phyloP scores from a whole-genome alignment of 2,113 vertebrate species.

The Passer montanus region DNA sequence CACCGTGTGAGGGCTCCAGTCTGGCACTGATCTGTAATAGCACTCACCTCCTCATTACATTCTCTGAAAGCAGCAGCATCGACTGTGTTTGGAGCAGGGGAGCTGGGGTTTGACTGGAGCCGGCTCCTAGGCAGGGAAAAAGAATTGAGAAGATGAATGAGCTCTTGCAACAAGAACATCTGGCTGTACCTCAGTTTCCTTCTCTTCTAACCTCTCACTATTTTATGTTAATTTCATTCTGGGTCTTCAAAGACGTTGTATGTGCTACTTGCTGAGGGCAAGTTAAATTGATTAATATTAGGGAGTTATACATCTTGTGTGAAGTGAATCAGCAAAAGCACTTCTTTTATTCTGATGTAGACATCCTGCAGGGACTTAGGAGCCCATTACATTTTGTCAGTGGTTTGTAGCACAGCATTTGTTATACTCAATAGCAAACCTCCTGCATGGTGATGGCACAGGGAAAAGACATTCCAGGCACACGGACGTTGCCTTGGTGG shows the following conservation, averaged over 20 bases:
- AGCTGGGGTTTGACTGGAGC: neutral
- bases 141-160: neutral
- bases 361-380: neutral
- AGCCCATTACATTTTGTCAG: neutral
- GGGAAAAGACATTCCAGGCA: neutral
- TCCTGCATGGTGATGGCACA: accelerated
- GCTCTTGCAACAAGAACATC: neutral
- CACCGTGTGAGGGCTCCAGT: neutral
- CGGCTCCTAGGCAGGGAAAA: neutral
- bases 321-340: neutral
- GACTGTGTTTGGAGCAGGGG: neutral
- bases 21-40: neutral
- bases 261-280: neutral
- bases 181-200: slow-evolving; percentile 27
- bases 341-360: neutral
- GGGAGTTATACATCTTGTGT: neutral
- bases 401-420: neutral
- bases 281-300: neutral
- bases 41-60: neutral
- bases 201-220: slow-evolving; percentile 5
- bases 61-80: neutral
- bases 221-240: neutral
- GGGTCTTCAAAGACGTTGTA: neutral
- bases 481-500: neutral
- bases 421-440: neutral